Evolutionary conservation across 2,113 vertebrate genomes (phyloP), one percentile per base, ranked within the genome.

Genomic region (Sturnira hondurensis): DNA sequence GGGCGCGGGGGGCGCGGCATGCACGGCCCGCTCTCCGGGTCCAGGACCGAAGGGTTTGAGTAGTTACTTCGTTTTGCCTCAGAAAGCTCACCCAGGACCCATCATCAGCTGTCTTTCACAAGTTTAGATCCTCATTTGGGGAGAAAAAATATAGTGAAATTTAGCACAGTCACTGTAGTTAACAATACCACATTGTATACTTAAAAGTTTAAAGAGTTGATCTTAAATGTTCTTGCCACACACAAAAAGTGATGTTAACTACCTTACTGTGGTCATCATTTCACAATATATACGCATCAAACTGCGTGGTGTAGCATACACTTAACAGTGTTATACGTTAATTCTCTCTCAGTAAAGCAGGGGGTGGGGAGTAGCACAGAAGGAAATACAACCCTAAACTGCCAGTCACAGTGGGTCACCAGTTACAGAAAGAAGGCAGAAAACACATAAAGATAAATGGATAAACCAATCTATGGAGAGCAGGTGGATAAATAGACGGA

Each of bases 1-100:
- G 12, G 36, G 31, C 43, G 5, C 8, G 1, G 7, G 1, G 24
- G 1, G 5, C 4, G 36, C 1, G 4, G 0, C 26, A 7, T 4
- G 28, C 4, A 45, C 0, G 2, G 0, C 19, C 15, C 24, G 0
- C 38, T 38, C 15, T 26, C 38, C 50, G 16, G 3, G 10, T 31
- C 20, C 26, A 4, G 26, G 38, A 36, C 16, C 1, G 67, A 17
- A 65, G 61, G 14, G 28, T 20, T 13, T 17, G 26, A 52, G 31
- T 0, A 14, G 19, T 5, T 33, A 4, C 12, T 68, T 43, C n/a
- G 36, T 63, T 31, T 5, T 70, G 28, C 58, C 82, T 71, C 15
- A 63, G 15, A 47, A 50, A 50, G 12, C 22, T 50, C 76, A 52
- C 74, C 6, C 54, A 4, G 82, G 8, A 68, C 61, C 70, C 52